Conservation (phyloP, 2,888 invertebrate species). For the Hyles lineata region DNA sequence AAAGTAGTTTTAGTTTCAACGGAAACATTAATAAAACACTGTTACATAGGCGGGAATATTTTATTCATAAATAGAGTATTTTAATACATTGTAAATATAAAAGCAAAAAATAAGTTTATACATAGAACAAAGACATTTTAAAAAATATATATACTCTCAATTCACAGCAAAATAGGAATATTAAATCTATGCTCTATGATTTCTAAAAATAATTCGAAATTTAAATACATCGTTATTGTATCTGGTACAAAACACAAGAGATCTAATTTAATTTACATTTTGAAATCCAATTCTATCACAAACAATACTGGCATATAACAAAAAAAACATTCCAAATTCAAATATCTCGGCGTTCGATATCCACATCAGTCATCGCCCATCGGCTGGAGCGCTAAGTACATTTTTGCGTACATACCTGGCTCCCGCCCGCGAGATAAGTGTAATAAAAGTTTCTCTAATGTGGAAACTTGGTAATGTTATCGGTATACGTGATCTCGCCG, state of each 20-base stretch:
- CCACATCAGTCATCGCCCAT: conserved; percentile 21
- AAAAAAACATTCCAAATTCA: conserved; percentile 38
- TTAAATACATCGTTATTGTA: too few species aligned
- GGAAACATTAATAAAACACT: too few species aligned
- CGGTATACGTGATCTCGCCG: conserved; percentile 82
- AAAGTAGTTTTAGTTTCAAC: too few species aligned
- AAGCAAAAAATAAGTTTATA: too few species aligned
- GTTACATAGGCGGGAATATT: too few species aligned
- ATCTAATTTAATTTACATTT: not conserved
- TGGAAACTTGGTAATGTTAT: conserved; percentile 83
- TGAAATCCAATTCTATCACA: not conserved
- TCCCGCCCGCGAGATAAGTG: conserved; percentile 74
- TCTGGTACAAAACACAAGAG: not conserved
- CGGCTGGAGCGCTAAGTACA: conserved; percentile 46
- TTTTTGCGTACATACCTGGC: conserved; percentile 71
- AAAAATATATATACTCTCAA: too few species aligned
- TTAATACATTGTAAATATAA: too few species aligned
- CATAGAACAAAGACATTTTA: too few species aligned
- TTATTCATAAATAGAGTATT: too few species aligned
- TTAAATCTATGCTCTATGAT: too few species aligned
- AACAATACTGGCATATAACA: conserved; percentile 14
- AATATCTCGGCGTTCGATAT: conserved; percentile 34
- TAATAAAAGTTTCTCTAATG: conserved; percentile 83
- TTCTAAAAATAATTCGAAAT: too few species aligned
- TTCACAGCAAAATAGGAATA: too few species aligned